Conservation (phyloP, 2,797 vertebrate species). For the Vipera latastei region DNA sequence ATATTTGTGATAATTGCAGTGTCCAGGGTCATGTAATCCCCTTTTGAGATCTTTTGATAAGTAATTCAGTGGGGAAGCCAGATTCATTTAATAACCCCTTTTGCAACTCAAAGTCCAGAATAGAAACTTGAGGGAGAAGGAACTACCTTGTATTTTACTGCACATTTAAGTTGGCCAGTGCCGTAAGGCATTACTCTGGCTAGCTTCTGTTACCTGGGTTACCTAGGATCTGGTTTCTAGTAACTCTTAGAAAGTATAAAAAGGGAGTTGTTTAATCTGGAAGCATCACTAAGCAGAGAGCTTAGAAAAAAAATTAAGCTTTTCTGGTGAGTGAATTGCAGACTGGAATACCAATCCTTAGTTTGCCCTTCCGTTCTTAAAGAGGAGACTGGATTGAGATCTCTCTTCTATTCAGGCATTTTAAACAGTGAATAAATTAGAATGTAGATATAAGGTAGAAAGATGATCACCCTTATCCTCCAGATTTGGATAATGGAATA, state of each 20-base stretch:
- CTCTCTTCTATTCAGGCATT: background rate
- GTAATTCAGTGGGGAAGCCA: too few relatives aligned
- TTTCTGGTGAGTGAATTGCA: constrained; percentile 21
- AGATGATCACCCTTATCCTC: background rate
- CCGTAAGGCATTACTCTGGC: constrained; percentile 22
- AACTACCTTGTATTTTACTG: constrained; percentile 7
- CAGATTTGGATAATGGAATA: background rate
- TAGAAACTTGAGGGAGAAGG: background rate
- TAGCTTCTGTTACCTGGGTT: constrained; percentile 31
- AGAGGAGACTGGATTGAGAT: background rate
- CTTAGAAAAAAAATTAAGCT: background rate
- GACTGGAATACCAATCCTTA: background rate
- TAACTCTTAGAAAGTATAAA: constrained; percentile 30
- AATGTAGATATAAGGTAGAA: background rate
- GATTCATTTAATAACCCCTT: background rate
- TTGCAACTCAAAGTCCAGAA: background rate
- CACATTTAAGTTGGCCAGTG: constrained; percentile 11
- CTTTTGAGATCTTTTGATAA: too few relatives aligned
- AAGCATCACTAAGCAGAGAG: constrained; percentile 21
- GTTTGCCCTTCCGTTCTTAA: background rate
- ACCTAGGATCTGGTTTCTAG: constrained; percentile 30
- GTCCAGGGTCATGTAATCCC: too few relatives aligned
- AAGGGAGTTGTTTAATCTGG: constrained; percentile 32
- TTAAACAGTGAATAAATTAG: background rate
- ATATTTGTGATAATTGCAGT: too few relatives aligned